These are phyloP conservation scores for Leucopsar rothschildi DNA, from an alignment of 2,113 vertebrate species.

Conservation along the genomic window DNA sequence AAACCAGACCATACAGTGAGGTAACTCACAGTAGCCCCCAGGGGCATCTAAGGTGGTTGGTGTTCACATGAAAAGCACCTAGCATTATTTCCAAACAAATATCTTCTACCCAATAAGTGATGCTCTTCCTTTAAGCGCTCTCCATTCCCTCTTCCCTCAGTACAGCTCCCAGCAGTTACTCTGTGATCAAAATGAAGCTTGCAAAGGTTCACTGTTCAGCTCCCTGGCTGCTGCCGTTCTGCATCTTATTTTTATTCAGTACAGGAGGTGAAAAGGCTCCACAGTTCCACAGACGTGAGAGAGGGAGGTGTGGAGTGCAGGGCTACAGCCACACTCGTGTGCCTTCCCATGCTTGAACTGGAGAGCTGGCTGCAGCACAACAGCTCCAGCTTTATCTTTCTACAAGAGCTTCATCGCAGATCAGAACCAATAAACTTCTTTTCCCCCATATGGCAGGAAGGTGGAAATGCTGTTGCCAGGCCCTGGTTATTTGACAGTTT, in stretches of 20 bases:
- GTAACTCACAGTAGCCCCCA: not conserved
- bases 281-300: accelerated
- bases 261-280: not conserved
- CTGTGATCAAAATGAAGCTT: not conserved
- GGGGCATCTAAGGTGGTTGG: not conserved
- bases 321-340: accelerated
- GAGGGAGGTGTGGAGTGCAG: not conserved
- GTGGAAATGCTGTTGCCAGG: accelerated
- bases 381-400: not conserved
- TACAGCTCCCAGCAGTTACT: not conserved
- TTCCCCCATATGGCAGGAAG: not conserved
- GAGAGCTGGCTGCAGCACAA: not conserved
- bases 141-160: not conserved
- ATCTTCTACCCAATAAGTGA: not conserved
- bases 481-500: not conserved
- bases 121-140: not conserved
- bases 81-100: not conserved
- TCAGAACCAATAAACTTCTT: not conserved
- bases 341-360: not conserved
- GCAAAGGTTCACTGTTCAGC: not conserved
- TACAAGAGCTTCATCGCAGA: accelerated
- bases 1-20: not conserved
- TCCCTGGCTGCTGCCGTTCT: not conserved
- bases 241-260: not conserved
- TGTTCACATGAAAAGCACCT: not conserved